These are phyloP conservation scores for Apodemia hepburni DNA, from an alignment of 2,888 invertebrate genomes.

Conservation along the genomic window DNA sequence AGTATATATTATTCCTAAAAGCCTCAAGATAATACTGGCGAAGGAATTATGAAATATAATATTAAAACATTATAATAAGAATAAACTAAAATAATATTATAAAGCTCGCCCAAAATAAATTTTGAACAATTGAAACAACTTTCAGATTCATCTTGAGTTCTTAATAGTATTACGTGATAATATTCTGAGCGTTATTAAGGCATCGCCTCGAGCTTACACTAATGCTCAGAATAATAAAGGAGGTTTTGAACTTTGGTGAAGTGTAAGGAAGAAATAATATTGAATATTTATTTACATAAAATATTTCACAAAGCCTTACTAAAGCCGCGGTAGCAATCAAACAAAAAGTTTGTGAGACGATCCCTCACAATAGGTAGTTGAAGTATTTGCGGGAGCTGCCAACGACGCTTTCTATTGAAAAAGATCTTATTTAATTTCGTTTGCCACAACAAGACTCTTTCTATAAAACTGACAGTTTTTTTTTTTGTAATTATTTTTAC, in stretches of 20 bases:
- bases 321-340: constrained; percentile 18
- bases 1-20: no score
- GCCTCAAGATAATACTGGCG: no score
- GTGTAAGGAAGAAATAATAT: not conserved
- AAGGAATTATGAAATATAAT: no score
- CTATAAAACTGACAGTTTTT: no score
- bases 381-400: not conserved
- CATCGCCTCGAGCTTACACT: not conserved
- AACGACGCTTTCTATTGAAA: not conserved
- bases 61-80: no score
- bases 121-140: not conserved
- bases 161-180: not conserved
- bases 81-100: no score
- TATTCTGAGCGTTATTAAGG: not conserved
- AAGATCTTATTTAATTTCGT: not conserved
- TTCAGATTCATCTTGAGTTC: not conserved
- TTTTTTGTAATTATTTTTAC: no score
- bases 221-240: not conserved
- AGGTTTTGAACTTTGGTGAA: constrained; percentile 25
- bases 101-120: not conserved
- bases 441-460: not conserved
- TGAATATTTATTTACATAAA: not conserved
- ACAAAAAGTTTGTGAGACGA: not conserved
- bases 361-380: not conserved
- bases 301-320: constrained; percentile 35